Base-by-base conservation (phyloP, 2,113 vertebrate genomes). In the Aleadryas rufinucha region DNA sequence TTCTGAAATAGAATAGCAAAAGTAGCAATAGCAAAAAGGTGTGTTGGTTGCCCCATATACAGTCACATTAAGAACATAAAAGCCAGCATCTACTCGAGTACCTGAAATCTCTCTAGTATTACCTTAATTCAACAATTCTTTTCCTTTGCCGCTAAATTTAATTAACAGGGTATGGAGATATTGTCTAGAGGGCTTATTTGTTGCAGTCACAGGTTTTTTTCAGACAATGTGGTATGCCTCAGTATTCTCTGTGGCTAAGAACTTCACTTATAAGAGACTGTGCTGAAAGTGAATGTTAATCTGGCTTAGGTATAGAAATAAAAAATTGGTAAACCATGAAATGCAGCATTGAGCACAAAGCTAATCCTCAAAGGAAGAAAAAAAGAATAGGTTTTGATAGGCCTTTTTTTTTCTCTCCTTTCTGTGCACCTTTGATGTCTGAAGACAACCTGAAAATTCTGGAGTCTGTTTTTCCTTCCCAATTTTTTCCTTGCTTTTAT, bases 321-420 rank as follows among this genome's bases (percentile, higher is more conserved):
- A 96, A 90, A 93, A 94, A 66, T n/a, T 66, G 31, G 63, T 86
- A 93, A 95, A 7, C 71, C 90, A 71, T 77, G 72, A 95, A 96
- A 96, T 44, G 71, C 19, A 82, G 39, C 8, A 2, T 0, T 95
- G 65, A 82, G 33, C 66, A 93, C 47, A 96, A 86, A 86, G 79
- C 54, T 93, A 88, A 96, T 88, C 85, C 68, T 90, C 82, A 92
- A 86, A 96, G 30, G 66, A 89, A 89, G 44, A 71, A 95, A 89
- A 49, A 50, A 74, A 90, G 7, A 80, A 89, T 50, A 60, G 57
- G 17, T 22, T 87, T n/a, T 70, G n/a, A 27, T 63, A 59, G 7
- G 18, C 21, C 1, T 31, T 60, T 78, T 65, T 72, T 60, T 69
- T 49, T 7, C 21, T 44, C 11, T 72, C 8, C 22, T 35, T 92